phyloP scores from a whole-genome alignment of 2,888 invertebrate species.

The Dendrolimus pini region DNA sequence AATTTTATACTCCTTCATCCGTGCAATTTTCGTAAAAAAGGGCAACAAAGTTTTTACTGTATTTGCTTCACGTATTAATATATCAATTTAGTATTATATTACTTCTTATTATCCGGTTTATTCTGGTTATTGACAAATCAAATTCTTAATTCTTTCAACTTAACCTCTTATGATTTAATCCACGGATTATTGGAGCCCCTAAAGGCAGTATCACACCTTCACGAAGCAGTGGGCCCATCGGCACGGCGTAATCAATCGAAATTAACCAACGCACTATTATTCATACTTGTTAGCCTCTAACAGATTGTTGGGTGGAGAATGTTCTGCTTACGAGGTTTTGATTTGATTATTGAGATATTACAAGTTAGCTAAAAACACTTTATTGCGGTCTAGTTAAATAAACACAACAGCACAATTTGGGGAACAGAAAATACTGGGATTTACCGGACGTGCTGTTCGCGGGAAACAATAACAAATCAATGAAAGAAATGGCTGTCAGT shows the following conservation, averaged over 20 bases:
- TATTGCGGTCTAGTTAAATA: not conserved
- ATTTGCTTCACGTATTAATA: too few relatives aligned
- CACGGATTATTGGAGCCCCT: constrained; percentile 12
- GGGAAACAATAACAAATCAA: too few relatives aligned
- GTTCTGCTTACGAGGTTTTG: not conserved
- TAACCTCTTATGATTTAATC: constrained; percentile 9
- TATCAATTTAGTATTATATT: too few relatives aligned
- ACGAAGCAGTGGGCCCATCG: constrained; percentile 6
- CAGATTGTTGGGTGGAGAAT: not conserved
- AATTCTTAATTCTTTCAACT: not conserved
- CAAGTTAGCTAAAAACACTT: not conserved
- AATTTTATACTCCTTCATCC: too few relatives aligned
- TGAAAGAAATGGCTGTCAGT: too few relatives aligned
- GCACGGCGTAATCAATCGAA: not conserved
- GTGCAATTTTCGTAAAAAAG: too few relatives aligned
- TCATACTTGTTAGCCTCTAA: not conserved
- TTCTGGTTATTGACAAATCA: too few relatives aligned
- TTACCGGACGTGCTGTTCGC: too few relatives aligned
- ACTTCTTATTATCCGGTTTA: too few relatives aligned
- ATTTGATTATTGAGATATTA: not conserved
- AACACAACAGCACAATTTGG: too few relatives aligned
- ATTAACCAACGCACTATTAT: not conserved
- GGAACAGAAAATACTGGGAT: too few relatives aligned
- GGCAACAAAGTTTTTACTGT: too few relatives aligned
- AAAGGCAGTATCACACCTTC: constrained; percentile 43